Conservation (phyloP, 1,140 invertebrate species). For the Trichoplusia ni region DNA sequence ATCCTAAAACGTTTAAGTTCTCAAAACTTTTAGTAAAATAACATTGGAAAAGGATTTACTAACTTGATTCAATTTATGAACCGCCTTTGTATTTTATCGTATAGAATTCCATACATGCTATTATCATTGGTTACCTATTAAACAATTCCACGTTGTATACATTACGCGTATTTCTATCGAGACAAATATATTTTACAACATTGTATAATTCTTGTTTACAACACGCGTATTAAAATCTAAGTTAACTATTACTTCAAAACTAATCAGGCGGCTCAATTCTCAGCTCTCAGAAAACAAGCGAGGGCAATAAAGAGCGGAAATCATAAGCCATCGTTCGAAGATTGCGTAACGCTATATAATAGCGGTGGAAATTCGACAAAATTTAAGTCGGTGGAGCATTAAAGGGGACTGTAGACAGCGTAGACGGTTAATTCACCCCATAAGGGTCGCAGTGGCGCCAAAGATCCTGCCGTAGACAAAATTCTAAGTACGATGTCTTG, state of each 20-base stretch:
- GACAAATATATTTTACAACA: slow-evolving; percentile 2
- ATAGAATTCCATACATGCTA: too few relatives aligned
- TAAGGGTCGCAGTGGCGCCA: slow-evolving; percentile 78
- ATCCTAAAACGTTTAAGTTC: slow-evolving; percentile 36
- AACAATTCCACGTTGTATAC: too few relatives aligned
- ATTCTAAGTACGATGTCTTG: slow-evolving; percentile 69
- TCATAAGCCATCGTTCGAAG: slow-evolving; percentile 69
- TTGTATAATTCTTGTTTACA: not conserved
- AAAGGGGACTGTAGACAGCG: slow-evolving; percentile 69
- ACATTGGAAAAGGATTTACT: too few relatives aligned
- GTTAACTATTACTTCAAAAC: slow-evolving; percentile 14
- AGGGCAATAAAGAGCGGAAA: slow-evolving; percentile 64
- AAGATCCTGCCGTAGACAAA: slow-evolving; percentile 76
- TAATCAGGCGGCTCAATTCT: slow-evolving; percentile 34
- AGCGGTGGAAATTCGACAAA: slow-evolving; percentile 76
- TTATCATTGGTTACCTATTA: too few relatives aligned
- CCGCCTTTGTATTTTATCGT: too few relatives aligned
- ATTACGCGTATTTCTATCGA: too few relatives aligned
- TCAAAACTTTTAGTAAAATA: not conserved
- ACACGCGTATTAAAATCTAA: not conserved
- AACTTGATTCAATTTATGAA: too few relatives aligned
- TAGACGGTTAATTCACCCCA: slow-evolving; percentile 79
- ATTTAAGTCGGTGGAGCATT: slow-evolving; percentile 78
- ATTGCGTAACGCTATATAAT: slow-evolving; percentile 73
- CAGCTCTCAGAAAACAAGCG: slow-evolving; percentile 37